Evolutionary conservation across 2,888 invertebrate species (phyloP).

Genomic region (Diarsia mendica): DNA sequence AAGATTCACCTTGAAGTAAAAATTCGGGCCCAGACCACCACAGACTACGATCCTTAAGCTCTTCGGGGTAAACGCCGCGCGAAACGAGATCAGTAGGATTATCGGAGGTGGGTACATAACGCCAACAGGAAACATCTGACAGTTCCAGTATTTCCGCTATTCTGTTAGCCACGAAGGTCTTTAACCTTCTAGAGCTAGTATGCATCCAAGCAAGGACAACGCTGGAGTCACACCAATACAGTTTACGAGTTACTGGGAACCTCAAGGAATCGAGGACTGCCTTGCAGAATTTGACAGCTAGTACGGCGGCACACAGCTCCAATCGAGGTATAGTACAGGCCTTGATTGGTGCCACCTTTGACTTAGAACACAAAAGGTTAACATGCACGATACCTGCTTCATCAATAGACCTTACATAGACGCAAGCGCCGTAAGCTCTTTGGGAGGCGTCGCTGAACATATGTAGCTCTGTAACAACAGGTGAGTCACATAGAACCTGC

Average conservation of each 20-base stretch:
- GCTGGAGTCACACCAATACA: background rate
- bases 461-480: background rate
- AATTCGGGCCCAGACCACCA: constrained; percentile 1
- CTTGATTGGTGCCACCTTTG: background rate
- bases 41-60: constrained; percentile 3
- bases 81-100: constrained; percentile 7
- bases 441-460: background rate
- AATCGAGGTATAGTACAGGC: background rate
- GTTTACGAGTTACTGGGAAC: background rate
- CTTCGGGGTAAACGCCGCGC: constrained; percentile 1
- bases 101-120: background rate
- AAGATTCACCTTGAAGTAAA: background rate
- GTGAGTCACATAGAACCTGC: constrained; percentile 1
- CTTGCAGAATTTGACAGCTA: too few relatives aligned
- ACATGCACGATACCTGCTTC: background rate
- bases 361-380: background rate
- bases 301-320: too few relatives aligned
- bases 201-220: constrained; percentile 8
- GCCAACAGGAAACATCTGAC: background rate
- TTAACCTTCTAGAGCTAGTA: constrained; percentile 1
- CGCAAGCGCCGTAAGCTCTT: background rate
- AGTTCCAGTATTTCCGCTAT: background rate
- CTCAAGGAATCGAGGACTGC: background rate
- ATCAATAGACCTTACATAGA: background rate
- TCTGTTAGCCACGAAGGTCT: background rate